Evolutionary conservation across 2,113 vertebrate species (phyloP).

Genomic region (Tragelaphus imberbis): DNA sequence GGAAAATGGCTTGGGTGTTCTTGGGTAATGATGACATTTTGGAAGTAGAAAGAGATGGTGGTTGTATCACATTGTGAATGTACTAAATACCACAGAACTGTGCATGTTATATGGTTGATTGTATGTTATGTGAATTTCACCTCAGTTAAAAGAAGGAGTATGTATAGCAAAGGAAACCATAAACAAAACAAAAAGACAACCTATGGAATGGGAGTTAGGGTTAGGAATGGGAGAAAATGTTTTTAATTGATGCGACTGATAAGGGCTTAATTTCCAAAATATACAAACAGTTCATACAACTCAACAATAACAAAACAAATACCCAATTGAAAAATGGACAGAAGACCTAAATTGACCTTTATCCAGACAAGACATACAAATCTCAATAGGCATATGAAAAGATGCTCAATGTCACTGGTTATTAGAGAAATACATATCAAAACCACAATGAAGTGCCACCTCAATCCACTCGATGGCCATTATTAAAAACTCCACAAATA

Average conservation of each 20-base stretch:
- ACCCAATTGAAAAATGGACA: background rate
- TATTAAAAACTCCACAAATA: background rate
- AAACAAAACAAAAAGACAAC: background rate
- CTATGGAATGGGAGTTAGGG: background rate
- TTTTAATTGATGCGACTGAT: background rate
- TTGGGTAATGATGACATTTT: background rate
- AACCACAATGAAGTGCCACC: background rate
- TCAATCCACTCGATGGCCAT: background rate
- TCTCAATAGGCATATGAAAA: background rate
- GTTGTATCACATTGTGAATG: background rate
- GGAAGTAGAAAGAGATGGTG: background rate
- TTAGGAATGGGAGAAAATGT: background rate
- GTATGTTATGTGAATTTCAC: background rate
- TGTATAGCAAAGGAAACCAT: background rate
- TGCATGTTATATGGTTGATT: background rate
- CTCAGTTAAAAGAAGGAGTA: background rate
- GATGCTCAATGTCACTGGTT: background rate
- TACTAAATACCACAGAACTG: background rate
- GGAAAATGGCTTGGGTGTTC: background rate
- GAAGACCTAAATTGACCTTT: background rate
- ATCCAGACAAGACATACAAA: background rate
- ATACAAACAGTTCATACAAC: background rate
- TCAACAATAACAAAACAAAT: background rate
- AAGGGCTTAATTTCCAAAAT: background rate
- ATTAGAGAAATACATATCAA: background rate